phyloP scores from a whole-genome alignment of 2,888 invertebrate species.

The Chrysopilus asiliformis region DNA sequence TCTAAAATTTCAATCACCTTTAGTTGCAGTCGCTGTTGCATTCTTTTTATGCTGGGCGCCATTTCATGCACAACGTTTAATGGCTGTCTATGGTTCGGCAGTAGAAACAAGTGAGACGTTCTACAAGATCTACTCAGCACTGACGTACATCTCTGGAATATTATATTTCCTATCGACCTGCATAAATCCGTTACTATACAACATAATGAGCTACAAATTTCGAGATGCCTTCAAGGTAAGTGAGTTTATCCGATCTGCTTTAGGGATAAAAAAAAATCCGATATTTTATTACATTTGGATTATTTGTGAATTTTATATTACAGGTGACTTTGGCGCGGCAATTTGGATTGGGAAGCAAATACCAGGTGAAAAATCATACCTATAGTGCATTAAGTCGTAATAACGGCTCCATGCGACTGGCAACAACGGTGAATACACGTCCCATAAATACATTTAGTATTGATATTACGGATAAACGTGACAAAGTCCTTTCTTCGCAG shows the following conservation, averaged over 20 bases:
- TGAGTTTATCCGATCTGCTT: constrained; percentile 1
- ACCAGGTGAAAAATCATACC: constrained; percentile 28
- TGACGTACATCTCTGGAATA: constrained; percentile 58
- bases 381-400: constrained; percentile 30
- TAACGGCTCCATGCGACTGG: constrained; percentile 31
- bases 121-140: constrained; percentile 10
- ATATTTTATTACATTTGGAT: too few species aligned
- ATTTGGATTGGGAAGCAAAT: constrained; percentile 26
- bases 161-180: constrained; percentile 78
- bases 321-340: constrained; percentile 33
- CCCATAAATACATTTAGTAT: constrained; percentile 27
- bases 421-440: constrained; percentile 32
- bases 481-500: constrained; percentile 32
- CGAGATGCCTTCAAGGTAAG: constrained; percentile 73
- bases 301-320: not conserved
- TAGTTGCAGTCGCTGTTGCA: constrained; percentile 77
- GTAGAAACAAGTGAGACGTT: constrained; percentile 6
- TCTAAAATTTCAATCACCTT: too few species aligned
- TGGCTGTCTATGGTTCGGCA: constrained; percentile 43
- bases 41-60: constrained; percentile 81
- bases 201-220: constrained; percentile 83
- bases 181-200: constrained; percentile 77
- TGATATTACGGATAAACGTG: constrained; percentile 32
- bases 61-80: constrained; percentile 79
- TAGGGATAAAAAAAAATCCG: too few species aligned